A percentile compares a stretch with the other conserved stretches of the same genome.
Conservation (phyloP, 2,888 invertebrate genomes). For the Conistra vaccinii region DNA sequence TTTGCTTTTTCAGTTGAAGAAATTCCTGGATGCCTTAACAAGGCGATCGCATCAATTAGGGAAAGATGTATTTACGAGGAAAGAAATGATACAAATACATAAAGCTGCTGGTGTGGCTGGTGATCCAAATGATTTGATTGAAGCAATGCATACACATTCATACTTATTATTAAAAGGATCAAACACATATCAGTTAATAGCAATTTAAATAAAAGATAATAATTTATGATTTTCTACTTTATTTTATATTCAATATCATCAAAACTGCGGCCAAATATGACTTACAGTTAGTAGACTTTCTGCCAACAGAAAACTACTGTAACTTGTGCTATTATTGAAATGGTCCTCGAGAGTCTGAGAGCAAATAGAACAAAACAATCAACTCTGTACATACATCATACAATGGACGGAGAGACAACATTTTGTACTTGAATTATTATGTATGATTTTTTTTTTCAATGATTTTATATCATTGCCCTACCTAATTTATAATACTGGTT, state of each 20-base stretch:
- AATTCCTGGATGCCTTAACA: conserved; percentile 93
- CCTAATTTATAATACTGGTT: conserved; percentile 46
- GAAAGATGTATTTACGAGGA: conserved; percentile 93
- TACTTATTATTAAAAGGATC: conserved; percentile 95
- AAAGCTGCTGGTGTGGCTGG: conserved; percentile 92
- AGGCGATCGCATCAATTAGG: conserved; percentile 92
- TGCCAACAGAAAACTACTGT: conserved; percentile 14
- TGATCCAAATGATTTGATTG: conserved; percentile 93
- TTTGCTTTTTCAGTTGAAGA: conserved; percentile 91
- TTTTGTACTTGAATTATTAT: conserved; percentile 43
- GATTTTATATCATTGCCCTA: conserved; percentile 27
- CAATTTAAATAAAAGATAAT: conserved; percentile 71
- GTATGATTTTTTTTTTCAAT: conserved; percentile 8
- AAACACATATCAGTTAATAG: conserved; percentile 92
- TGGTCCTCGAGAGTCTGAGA: background rate
- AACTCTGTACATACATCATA: background rate
- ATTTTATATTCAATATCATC: conserved; percentile 27
- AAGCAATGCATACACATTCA: conserved; percentile 96
- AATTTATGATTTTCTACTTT: conserved; percentile 5
- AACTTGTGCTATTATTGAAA: conserved; percentile 14
- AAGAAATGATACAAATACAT: conserved; percentile 94
- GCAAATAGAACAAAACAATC: conserved; percentile 15
- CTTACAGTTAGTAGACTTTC: conserved; percentile 29
- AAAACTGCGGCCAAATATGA: conserved; percentile 37
- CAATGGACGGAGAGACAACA: conserved; percentile 5